phyloP scores from a whole-genome alignment of 2,888 invertebrate species.

The Spodoptera littoralis region DNA sequence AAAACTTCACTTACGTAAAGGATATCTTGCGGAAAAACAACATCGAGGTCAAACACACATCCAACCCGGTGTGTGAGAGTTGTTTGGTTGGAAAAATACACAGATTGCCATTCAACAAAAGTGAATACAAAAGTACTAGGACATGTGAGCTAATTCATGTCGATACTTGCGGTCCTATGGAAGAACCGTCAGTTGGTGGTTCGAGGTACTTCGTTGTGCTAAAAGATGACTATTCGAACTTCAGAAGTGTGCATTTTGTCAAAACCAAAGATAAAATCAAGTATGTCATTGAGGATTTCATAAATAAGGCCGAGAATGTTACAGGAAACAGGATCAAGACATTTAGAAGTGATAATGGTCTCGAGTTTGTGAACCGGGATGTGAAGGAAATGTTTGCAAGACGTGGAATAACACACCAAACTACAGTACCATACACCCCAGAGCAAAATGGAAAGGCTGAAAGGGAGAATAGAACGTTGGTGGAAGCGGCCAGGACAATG shows the following conservation, averaged over 20 bases:
- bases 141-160: not conserved
- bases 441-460: constrained; percentile 1
- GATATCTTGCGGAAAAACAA: not conserved
- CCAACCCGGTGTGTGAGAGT: not conserved
- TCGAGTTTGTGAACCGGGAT: not conserved
- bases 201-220: not conserved
- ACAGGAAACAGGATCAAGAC: not conserved
- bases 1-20: not conserved
- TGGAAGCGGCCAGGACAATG: not conserved
- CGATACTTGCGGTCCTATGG: constrained; percentile 2
- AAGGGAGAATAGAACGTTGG: not conserved
- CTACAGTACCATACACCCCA: not conserved
- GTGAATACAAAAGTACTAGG: not conserved
- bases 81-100: constrained; percentile 3
- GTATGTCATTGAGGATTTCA: not conserved
- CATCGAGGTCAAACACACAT: not conserved
- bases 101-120: not conserved
- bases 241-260: not conserved
- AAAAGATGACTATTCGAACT: not conserved
- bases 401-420: not conserved
- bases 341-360: constrained; percentile 10
- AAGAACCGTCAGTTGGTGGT: not conserved
- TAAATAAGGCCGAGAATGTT: not conserved
- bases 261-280: not conserved
- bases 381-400: not conserved